These are phyloP conservation scores for Apis florea DNA, from an alignment of 1,140 invertebrate species.

Conservation along the genomic window DNA sequence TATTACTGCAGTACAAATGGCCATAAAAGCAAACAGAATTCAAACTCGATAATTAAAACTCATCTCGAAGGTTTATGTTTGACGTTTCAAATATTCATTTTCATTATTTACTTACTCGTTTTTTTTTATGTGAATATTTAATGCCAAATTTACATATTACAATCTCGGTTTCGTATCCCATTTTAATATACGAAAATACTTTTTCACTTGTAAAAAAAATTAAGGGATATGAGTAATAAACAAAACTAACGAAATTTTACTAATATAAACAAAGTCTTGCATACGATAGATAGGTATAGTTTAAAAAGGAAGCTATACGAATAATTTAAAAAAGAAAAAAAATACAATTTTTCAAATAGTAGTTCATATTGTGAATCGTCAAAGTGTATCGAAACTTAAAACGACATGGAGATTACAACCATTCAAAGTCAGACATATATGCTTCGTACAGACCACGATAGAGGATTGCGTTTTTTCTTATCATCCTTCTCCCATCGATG, in stretches of 20 bases:
- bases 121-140: constrained; percentile 20
- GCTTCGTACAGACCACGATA: constrained; percentile 67
- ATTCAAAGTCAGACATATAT: constrained; percentile 52
- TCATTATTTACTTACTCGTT: constrained; percentile 33
- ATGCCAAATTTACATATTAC: constrained; percentile 1
- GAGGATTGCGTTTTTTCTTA: constrained; percentile 56
- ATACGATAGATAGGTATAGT: constrained; percentile 17
- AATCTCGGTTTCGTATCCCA: constrained; percentile 34
- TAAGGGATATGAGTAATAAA: constrained; percentile 20
- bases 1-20: constrained; percentile 55
- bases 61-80: constrained; percentile 29
- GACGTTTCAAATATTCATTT: constrained; percentile 31
- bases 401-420: constrained; percentile 17
- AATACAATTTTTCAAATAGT: constrained; percentile 19
- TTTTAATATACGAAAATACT: neutral
- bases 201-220: neutral
- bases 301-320: neutral
- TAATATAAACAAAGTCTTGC: constrained; percentile 27
- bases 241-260: constrained; percentile 35
- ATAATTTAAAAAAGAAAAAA: neutral
- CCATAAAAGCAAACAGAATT: constrained; percentile 44
- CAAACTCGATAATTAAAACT: constrained; percentile 34
- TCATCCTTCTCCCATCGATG: constrained; percentile 64
- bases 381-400: constrained; percentile 43
- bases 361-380: constrained; percentile 19